Base-by-base conservation (phyloP, 2,888 invertebrate genomes). In the Dioctria rufipes region DNA sequence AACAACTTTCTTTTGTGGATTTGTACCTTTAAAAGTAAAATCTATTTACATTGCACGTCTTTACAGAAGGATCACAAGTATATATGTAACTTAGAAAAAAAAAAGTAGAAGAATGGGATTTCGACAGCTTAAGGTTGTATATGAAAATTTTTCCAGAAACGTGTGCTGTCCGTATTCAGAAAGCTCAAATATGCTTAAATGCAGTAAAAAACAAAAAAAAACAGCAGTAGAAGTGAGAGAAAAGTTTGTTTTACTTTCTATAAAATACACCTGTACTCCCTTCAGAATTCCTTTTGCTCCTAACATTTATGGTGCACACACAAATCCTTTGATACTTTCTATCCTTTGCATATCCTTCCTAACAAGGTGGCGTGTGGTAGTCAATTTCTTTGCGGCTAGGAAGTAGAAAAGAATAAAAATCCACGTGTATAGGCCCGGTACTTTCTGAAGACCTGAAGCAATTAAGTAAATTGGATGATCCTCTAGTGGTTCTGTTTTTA, bases 401-500 rank as follows among this genome's bases (percentile, higher is more conserved):
- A 51, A 69, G 69, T 51, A 39, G 6, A 69, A 51, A 69, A 69
- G 49, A 69, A 69, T 69, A 51, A 51, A 69, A 69, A 49, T 37
- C 25, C 69, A 37, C 25, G 25, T 25, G 25, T 25, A 25, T 25
- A 25, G 25, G 25, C 25, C 25, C 51, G 13, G 25, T 51, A 69
- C 39, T 51, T 69, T 25, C 69, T 37, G 25, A 51, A 51, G 69
- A 69, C 69, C 51, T 51, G 8, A 39, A 69, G 69, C 69, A 69
- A 69, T 69, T 69, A 69, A 51, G 51, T 69, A 69, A 69, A 69
- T 69, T 69, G 69, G 69, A 69, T 69, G 69, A 69, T 69, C 51
- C 51, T 39, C 51, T 43, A 46, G 37, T 43, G 49, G 51, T 39
- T 13, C 39, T 51, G 49, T 51, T 69, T 69, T 69, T 69, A 13